phyloP scores from a whole-genome alignment of 2,113 vertebrate genomes.

The Amphiprion percula region DNA sequence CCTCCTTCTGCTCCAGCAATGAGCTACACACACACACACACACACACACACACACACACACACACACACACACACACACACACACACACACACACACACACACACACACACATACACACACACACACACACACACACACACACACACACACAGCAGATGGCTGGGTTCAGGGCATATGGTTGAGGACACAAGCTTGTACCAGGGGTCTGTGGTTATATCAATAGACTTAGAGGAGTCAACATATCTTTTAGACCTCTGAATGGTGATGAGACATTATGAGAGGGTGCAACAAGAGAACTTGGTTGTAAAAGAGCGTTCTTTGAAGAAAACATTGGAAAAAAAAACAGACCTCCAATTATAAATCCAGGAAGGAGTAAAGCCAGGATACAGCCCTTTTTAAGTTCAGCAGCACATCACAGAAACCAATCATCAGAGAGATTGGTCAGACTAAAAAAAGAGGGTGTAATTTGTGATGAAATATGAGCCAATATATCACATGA shows the following conservation, averaged over 20 bases:
- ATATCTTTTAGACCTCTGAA: constrained; percentile 44
- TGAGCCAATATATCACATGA: constrained; percentile 70
- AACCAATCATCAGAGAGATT: constrained; percentile 54
- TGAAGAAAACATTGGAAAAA: constrained; percentile 50
- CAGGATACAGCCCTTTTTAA: constrained; percentile 13
- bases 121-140: constrained; percentile 46
- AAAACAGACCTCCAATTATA: constrained; percentile 51
- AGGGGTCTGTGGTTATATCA: constrained; percentile 16
- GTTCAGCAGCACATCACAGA: constrained; percentile 46
- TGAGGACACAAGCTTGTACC: constrained; percentile 37
- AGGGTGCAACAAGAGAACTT: constrained; percentile 51
- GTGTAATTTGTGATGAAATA: constrained; percentile 61
- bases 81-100: constrained; percentile 43
- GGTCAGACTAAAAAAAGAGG: constrained; percentile 18
- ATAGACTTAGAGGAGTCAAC: constrained; percentile 30
- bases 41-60: constrained; percentile 36
- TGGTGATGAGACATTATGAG: constrained; percentile 58
- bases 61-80: constrained; percentile 36
- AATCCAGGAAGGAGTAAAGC: constrained; percentile 20
- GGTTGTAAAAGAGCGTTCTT: constrained; percentile 46
- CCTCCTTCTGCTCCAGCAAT: constrained; percentile 96
- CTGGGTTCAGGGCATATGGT: constrained; percentile 22
- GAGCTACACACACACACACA: constrained; percentile 82
- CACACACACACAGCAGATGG: constrained; percentile 40
- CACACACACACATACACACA: constrained; percentile 40